phyloP scores from a whole-genome alignment of 2,797 vertebrate genomes.

The Coregonus sp. region DNA sequence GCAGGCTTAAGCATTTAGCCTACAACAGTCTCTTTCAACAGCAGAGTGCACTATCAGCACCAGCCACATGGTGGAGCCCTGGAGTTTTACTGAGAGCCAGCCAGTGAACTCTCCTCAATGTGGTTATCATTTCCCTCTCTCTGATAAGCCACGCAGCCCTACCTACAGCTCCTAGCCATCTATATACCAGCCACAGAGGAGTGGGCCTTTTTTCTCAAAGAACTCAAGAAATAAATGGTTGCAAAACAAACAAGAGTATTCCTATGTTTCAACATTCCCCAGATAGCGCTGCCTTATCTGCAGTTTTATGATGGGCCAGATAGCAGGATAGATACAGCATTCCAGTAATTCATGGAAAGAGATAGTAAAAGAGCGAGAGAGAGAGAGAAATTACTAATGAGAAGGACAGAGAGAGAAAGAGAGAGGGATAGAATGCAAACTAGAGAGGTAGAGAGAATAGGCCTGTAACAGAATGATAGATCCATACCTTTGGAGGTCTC shows the following conservation, averaged over 20 bases:
- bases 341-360: slow-evolving; percentile 58
- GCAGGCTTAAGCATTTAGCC: slow-evolving; percentile 3
- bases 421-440: background rate
- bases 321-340: slow-evolving; percentile 52
- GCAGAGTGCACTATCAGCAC: background rate
- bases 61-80: slow-evolving; percentile 51
- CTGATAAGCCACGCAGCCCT: slow-evolving; percentile 69
- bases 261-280: slow-evolving; percentile 67
- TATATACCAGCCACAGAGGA: slow-evolving; percentile 69
- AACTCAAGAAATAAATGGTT: slow-evolving; percentile 68
- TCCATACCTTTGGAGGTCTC: slow-evolving; percentile 90
- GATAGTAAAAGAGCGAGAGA: slow-evolving; percentile 25
- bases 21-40: slow-evolving; percentile 9
- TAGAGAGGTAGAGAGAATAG: background rate
- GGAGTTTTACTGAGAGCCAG: slow-evolving; percentile 22
- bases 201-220: slow-evolving; percentile 54
- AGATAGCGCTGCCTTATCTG: slow-evolving; percentile 70
- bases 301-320: slow-evolving; percentile 56
- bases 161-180: slow-evolving; percentile 71
- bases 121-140: slow-evolving; percentile 59
- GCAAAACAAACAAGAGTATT: slow-evolving; percentile 68
- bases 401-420: slow-evolving; percentile 27
- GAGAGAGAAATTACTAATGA: slow-evolving; percentile 24
- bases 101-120: slow-evolving; percentile 31
- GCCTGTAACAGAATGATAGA: slow-evolving; percentile 6